Conservation (phyloP, 1,140 invertebrate species). For the Drosophila asahinai region DNA sequence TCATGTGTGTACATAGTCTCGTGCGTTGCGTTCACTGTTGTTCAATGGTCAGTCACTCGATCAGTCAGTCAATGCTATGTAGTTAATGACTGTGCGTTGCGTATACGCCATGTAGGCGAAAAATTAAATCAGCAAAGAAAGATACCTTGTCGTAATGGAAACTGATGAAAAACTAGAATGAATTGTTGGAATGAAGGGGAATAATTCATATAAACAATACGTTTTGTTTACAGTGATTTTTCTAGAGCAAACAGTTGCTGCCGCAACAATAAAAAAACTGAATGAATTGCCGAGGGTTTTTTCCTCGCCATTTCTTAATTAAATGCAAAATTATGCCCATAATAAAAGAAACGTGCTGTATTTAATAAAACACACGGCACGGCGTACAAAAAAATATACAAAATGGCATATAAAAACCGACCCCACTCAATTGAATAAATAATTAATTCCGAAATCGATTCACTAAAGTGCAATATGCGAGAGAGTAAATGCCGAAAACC, state of each 20-base stretch:
- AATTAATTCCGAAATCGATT: slow-evolving; percentile 18
- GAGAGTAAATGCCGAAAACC: slow-evolving; percentile 14
- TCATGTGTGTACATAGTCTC: slow-evolving; percentile 33
- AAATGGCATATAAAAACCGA: slow-evolving; percentile 15
- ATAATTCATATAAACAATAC: slow-evolving; percentile 32
- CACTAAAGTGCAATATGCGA: slow-evolving; percentile 32
- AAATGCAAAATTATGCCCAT: slow-evolving; percentile 54
- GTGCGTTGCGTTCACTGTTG: slow-evolving; percentile 51
- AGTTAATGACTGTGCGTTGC: slow-evolving; percentile 28
- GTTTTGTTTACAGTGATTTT: slow-evolving; percentile 31
- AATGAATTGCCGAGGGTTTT: slow-evolving; percentile 40
- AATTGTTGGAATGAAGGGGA: neutral
- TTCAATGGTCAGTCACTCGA: slow-evolving; percentile 45
- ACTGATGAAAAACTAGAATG: neutral
- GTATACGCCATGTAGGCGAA: slow-evolving; percentile 40
- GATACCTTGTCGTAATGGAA: neutral
- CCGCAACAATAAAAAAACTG: slow-evolving; percentile 32
- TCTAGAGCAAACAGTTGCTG: slow-evolving; percentile 34
- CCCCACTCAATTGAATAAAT: slow-evolving; percentile 33
- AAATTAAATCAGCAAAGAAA: neutral
- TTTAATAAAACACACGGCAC: slow-evolving; percentile 15
- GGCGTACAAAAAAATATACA: slow-evolving; percentile 2
- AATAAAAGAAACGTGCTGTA: slow-evolving; percentile 49
- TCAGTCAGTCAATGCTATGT: slow-evolving; percentile 46
- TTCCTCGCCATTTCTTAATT: slow-evolving; percentile 30